These are phyloP conservation scores for Liolophura sinensis DNA, from an alignment of 1,140 invertebrate species.

Conservation along the genomic window DNA sequence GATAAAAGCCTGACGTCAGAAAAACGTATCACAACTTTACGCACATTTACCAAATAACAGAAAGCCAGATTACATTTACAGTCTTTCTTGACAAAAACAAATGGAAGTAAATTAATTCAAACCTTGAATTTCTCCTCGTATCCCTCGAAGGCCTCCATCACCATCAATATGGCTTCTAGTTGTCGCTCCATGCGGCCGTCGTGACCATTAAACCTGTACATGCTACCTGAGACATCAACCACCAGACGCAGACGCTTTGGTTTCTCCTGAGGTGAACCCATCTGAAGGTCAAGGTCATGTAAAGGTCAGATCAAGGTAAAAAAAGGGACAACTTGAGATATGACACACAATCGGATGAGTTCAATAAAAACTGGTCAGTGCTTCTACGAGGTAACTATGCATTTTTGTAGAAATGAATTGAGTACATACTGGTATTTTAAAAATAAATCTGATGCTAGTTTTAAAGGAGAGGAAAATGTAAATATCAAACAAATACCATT, in stretches of 20 bases:
- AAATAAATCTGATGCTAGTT: too few relatives aligned
- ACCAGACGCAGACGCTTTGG: constrained; percentile 87
- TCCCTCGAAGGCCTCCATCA: constrained; percentile 92
- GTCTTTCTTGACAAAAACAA: neutral
- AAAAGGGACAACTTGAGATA: too few relatives aligned
- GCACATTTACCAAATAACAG: too few relatives aligned
- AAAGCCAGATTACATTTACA: neutral
- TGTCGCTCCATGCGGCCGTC: constrained; percentile 90
- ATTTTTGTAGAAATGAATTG: too few relatives aligned
- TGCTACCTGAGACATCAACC: constrained; percentile 88
- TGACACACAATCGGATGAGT: neutral
- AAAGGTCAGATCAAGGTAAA: neutral
- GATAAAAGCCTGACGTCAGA: neutral
- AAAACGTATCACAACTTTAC: neutral
- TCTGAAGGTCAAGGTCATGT: constrained; percentile 34
- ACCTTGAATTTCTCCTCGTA: constrained; percentile 81
- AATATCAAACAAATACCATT: too few relatives aligned
- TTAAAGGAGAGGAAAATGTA: too few relatives aligned
- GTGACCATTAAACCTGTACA: constrained; percentile 95
- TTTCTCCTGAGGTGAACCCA: constrained; percentile 80
- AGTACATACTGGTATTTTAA: too few relatives aligned
- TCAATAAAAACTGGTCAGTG: neutral
- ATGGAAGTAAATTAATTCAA: neutral
- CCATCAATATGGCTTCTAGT: constrained; percentile 88
- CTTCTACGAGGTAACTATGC: neutral